A percentile compares a stretch with the other conserved stretches of the same genome.
These are phyloP conservation scores for Ictidomys tridecemlineatus DNA, from an alignment of 2,113 vertebrate genomes.

Conservation along the genomic window DNA sequence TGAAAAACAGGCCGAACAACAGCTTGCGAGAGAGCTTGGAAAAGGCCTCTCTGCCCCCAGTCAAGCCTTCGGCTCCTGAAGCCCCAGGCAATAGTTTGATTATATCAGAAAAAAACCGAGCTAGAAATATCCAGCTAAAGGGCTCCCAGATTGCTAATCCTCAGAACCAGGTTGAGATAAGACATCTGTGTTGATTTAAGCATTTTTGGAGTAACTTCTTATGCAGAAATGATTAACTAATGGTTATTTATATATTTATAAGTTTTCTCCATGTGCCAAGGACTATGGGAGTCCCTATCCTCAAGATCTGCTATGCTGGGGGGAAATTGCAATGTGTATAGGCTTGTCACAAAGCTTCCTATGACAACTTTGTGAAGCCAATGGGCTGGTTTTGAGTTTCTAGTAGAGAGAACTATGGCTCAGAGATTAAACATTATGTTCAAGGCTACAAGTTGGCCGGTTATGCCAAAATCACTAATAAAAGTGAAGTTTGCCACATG, in stretches of 20 bases:
- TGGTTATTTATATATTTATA: neutral
- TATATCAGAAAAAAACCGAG: neutral
- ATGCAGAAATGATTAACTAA: neutral
- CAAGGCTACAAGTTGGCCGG: neutral
- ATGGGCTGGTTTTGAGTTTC: neutral
- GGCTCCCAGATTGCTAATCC: neutral
- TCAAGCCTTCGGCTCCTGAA: neutral
- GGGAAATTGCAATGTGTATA: neutral
- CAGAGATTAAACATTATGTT: neutral
- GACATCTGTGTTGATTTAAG: constrained; percentile 15
- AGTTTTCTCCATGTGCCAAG: neutral
- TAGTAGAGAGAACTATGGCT: neutral
- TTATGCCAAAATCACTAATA: neutral
- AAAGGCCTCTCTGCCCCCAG: neutral
- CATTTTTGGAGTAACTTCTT: neutral
- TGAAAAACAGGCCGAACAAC: neutral
- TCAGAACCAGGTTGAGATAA: neutral
- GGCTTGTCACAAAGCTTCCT: neutral
- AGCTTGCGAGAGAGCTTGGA: neutral
- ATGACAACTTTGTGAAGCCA: neutral
- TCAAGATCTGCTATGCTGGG: no score
- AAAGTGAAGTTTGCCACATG: neutral
- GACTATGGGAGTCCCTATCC: neutral
- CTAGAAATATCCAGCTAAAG: neutral
- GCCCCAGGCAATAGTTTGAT: neutral